Evolutionary conservation across 2,797 vertebrate species (phyloP).

Genomic region (Eulemur coronatus): DNA sequence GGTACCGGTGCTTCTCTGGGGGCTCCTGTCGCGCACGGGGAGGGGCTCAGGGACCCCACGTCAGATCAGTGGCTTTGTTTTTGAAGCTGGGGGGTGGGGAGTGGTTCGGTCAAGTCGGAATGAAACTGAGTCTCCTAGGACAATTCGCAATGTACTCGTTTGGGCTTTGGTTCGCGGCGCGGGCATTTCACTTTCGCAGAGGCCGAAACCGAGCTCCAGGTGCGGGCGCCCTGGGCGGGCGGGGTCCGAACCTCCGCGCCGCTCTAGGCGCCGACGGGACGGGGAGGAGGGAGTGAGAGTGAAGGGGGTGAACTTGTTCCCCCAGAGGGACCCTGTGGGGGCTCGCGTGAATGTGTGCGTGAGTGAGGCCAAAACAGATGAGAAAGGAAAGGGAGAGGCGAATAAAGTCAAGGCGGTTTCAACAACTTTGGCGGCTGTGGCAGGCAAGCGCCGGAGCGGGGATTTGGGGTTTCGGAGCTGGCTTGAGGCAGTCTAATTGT

Average conservation of each 20-base stretch:
- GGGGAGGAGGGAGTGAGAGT: neutral
- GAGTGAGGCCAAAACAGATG: neutral
- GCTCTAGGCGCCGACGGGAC: neutral
- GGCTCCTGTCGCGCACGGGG: neutral
- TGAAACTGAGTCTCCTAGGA: constrained; percentile 14
- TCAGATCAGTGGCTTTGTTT: constrained; percentile 53
- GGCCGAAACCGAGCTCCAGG: neutral
- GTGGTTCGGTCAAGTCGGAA: neutral
- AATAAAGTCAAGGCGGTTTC: neutral
- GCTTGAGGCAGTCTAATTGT: constrained; percentile 61
- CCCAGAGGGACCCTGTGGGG: neutral
- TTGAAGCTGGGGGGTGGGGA: neutral
- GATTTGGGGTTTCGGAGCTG: constrained; percentile 58
- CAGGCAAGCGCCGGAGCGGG: constrained; percentile 30
- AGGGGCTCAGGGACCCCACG: neutral
- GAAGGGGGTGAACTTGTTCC: neutral
- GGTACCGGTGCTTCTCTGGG: neutral
- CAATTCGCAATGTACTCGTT: neutral
- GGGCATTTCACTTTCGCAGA: neutral
- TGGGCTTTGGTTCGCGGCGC: neutral
- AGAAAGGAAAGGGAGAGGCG: neutral
- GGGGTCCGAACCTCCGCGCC: neutral
- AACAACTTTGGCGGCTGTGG: constrained; percentile 43
- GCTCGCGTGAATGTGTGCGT: neutral
- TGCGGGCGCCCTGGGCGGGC: neutral